Percentiles rank a stretch among this genome's conserved stretches.
Conservation (phyloP, 2,113 vertebrate genomes). For the Prionailurus viverrinus region DNA sequence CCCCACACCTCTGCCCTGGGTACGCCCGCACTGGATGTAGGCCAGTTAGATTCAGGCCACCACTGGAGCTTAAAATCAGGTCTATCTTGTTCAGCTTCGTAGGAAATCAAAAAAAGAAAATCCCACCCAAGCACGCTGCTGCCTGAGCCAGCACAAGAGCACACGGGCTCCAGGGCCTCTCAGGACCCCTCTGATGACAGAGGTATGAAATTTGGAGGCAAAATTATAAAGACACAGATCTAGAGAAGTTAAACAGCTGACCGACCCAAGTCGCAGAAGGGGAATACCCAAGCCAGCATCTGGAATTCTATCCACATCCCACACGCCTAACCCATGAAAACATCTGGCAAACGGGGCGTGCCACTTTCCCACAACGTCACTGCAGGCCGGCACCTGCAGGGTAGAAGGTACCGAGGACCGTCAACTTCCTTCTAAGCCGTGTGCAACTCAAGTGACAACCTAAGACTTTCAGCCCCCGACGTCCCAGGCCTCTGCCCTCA, state of each 20-base stretch:
- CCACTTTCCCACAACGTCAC: not conserved
- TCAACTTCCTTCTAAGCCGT: not conserved
- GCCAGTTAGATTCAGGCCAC: not conserved
- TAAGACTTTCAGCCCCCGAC: not conserved
- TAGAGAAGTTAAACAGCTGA: too few relatives aligned
- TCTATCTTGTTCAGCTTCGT: not conserved
- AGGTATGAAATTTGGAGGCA: not conserved
- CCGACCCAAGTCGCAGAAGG: not conserved
- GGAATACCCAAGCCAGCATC: not conserved
- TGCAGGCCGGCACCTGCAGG: not conserved
- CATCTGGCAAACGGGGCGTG: not conserved
- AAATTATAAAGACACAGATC: fast-evolving
- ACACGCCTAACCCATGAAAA: not conserved
- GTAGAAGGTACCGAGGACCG: fast-evolving
- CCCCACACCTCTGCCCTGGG: fast-evolving
- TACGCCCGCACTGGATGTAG: fast-evolving
- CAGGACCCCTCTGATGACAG: fast-evolving
- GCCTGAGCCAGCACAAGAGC: not conserved
- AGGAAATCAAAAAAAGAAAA: not conserved
- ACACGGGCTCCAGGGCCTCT: fast-evolving
- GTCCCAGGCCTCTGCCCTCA: not conserved
- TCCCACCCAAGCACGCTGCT: not conserved
- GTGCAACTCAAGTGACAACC: not conserved
- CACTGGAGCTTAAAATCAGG: not conserved
- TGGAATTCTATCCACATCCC: not conserved